Base-by-base conservation (phyloP, 1,140 invertebrate genomes). In the Aporrectodea caliginosa region DNA sequence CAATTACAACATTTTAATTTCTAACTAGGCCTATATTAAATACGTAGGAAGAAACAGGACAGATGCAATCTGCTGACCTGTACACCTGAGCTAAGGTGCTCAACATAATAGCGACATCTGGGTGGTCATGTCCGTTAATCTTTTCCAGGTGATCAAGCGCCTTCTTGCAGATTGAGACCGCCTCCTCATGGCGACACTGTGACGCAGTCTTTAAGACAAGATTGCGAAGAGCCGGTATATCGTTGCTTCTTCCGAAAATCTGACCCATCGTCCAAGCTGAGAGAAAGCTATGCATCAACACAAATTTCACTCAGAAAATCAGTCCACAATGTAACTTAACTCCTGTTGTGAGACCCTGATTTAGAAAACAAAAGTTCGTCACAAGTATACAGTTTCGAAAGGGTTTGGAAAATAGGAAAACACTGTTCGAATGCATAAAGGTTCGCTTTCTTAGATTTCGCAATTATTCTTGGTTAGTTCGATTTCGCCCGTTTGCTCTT, bases 61-160 rank as follows among this genome's bases (percentile, higher is more conserved):
- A n/a, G n/a, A n/a, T n/a, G n/a, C n/a, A n/a, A n/a, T n/a, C n/a
- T n/a, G n/a, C n/a, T 29, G 82, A 95, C 94, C 93, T 94, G 88
- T 99, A 99, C 1, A 99, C 98, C 69, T 99, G 91, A 16, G 98
- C 98, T 16, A 99, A 91, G 83, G 99, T 99, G 88, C 99, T 99
- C 72, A 99, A 91, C 97, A 99, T 99, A 2, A 98, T 99, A 16
- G 98, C 98, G 6, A 99, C 98, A 88, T 99, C 98, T 0, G 97
- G 98, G 90, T 99, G 88, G 90, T 99, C 96, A 87, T 98, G 97
- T 0, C 98, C 98, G 80, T 94, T 96, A 0, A 96, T 99, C 88
- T 98, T 98, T 89, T 99, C 97, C 82, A 99, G 90, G 90, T 99
- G 98, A 89, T 99, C 97, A 27, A 99, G 91, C 0, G 98, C 98